Evolutionary conservation across 2,113 vertebrate genomes (phyloP), one percentile per base, ranked within the genome.

Genomic region (Desmodus rotundus): DNA sequence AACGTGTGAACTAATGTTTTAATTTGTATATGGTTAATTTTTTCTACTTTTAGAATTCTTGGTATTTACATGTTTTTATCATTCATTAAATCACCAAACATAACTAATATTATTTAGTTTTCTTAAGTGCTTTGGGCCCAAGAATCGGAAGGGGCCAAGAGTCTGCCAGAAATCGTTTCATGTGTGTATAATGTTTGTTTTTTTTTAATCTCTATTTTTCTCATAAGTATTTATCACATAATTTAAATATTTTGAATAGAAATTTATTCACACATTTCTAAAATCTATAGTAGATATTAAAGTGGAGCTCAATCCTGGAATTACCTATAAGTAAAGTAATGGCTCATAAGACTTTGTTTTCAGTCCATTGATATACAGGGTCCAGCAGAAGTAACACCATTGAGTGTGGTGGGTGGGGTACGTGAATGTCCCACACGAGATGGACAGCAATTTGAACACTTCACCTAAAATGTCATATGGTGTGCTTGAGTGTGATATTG

Each of bases 61-160:
- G 22, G 24, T 73, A 67, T 81, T 87, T 85, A 31, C 10, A 11
- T 95, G 41, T 87, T 89, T 94, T 82, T 73, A n/a, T n/a, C 12
- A n/a, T 89, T 92, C 33, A 73, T 56, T 78, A 54, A 94, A 61
- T 87, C 47, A 36, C 26, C 52, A 54, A 84, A 52, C 20, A 26
- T 91, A 36, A 68, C 19, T 41, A 80, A n/a, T 67, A 16, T 50
- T 93, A 33, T 94, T 89, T 84, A 89, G 41, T 77, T 92, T 93
- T 87, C 63, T 68, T n/a, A 86, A 73, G 17, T 74, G 14, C 45
- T 93, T 91, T 86, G 38, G 20, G 58, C n/a, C 22, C 45, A 85
- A 86, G 77, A 93, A 73, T 26, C 41, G 87, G 76, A 95, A 95
- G 7, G 50, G 28, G 36, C 45, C 43, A 65, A 87, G 89, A 33